Conservation (phyloP, 1,140 invertebrate genomes). For the Leptopilina boulardi region DNA sequence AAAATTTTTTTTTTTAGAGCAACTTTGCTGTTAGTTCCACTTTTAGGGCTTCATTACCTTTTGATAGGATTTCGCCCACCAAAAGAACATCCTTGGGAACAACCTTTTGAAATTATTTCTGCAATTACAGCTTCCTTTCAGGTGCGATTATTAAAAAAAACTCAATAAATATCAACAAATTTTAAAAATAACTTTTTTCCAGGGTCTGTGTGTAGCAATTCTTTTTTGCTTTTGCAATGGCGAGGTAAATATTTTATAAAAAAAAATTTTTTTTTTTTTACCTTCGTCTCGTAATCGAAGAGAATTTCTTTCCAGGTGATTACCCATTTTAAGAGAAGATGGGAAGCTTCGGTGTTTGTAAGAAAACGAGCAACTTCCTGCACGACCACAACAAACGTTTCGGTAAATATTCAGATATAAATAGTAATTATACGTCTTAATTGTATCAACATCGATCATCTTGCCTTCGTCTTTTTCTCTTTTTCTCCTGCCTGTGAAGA, state of each 20-base stretch:
- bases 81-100: constrained; percentile 82
- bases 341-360: constrained; percentile 82
- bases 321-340: constrained; percentile 87
- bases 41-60: constrained; percentile 90
- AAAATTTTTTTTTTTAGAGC: constrained; percentile 78
- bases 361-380: constrained; percentile 87
- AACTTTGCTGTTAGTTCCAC: constrained; percentile 89
- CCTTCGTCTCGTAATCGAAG: neutral
- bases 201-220: constrained; percentile 93
- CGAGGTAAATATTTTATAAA: constrained; percentile 85
- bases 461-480: neutral
- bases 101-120: constrained; percentile 88
- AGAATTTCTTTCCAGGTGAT: constrained; percentile 77
- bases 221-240: constrained; percentile 98
- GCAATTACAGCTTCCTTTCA: constrained; percentile 92
- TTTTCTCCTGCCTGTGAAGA: neutral
- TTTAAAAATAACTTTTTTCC: constrained; percentile 67
- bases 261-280: too few relatives aligned
- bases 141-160: constrained; percentile 78
- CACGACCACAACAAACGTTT: constrained; percentile 86
- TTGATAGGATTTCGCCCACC: constrained; percentile 92
- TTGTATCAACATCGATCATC: neutral
- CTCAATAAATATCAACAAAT: constrained; percentile 34
- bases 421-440: neutral
- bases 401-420: constrained; percentile 79